Evolutionary conservation across 2,888 invertebrate species (phyloP), one percentile per base, ranked within the genome.

Genomic region (Eupithecia inturbata): DNA sequence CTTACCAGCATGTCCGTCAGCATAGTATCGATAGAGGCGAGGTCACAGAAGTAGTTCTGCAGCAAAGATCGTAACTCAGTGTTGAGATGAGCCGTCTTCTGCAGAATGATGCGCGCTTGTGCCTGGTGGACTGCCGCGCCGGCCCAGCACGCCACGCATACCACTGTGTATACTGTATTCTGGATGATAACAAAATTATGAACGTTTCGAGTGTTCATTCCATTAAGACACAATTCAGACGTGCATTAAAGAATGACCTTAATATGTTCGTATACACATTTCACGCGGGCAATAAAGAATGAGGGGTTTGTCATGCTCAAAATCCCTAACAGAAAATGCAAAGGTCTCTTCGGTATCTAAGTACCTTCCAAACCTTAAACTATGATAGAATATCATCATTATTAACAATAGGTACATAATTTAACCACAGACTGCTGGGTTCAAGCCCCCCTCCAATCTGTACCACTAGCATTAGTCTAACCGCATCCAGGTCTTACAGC

Each of bases 1-100:
- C 67, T 28, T 85, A 95, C 95, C 87, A 96, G 90, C 91, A 96
- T 95, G 84, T 96, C 96, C 45, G 95, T 95, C 1, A 96, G 92
- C 92, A 96, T 94, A 36, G 95, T 95, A 74, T 95, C 96, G 26
- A 95, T 89, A 7, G 92, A 90, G 0, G 95, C 95, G 3, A 92
- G 89, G 73, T 95, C 95, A 64, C 95, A 95, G 88, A 95, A 96
- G 86, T 95, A 96, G 80, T 87, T 87, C 77, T 93, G 91, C 77
- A 95, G 84, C 71, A 95, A 75, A 0, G 89, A 73, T 0, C 93
- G 82, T 12, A 95, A 85, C 82, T 95, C 95, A 45, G 84, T 81
- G 83, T 95, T 93, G 68, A 95, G 90, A 67, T 94, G 93, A 0
- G 89, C 87, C 0, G 91, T 91, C 78, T 91, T 89, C 85, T 94